Evolutionary conservation across 2,797 vertebrate genomes (phyloP), one percentile per base, ranked within the genome.

Genomic region (Eptatretus atami): DNA sequence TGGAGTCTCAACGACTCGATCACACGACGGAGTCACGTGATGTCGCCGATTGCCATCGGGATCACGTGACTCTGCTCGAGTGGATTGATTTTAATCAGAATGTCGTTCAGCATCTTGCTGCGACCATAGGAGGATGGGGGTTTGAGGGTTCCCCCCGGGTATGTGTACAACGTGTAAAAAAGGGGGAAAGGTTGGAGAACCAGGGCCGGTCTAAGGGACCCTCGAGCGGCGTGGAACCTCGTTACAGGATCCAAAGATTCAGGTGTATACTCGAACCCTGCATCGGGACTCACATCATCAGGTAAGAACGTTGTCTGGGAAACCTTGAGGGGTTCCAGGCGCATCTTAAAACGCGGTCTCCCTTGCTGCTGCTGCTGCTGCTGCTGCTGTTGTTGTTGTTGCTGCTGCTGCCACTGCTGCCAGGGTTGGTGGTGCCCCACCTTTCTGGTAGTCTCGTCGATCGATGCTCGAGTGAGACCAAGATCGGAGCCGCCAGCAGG

Each of bases 321-420:
- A n/a, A 61, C 57, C 57, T 61, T 61, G n/a, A 61, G 10, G 12
- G n/a, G n/a, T 2, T 61, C 57, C 57, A 61, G 25, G 25, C 57
- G 57, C 57, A n/a, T 61, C 57, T 61, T 61, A n/a, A 61, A 61
- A 12, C 57, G 57, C 10, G 57, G 57, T 25, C 57, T n/a, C n/a
- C 57, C 57, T 61, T 9, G 57, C 57, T 61, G 57, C 11, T 61
- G 57, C 57, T 61, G 55, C 55, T 60, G 55, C 9, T 60, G 55
- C 10, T 60, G 55, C 9, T 60, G 55, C 55, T 60, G 55, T 11
- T 60, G 57, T 57, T 57, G 57, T 2, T 10, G 57, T 2, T 61
- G 57, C 2, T 61, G 57, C 10, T 61, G 57, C 9, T 61, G 57
- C 2, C 25, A 24, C 55, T 60, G 55, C 10, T 60, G 55, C 6